Evolutionary conservation across 2,888 invertebrate species (phyloP).

Genomic region (Lasius platythorax): DNA sequence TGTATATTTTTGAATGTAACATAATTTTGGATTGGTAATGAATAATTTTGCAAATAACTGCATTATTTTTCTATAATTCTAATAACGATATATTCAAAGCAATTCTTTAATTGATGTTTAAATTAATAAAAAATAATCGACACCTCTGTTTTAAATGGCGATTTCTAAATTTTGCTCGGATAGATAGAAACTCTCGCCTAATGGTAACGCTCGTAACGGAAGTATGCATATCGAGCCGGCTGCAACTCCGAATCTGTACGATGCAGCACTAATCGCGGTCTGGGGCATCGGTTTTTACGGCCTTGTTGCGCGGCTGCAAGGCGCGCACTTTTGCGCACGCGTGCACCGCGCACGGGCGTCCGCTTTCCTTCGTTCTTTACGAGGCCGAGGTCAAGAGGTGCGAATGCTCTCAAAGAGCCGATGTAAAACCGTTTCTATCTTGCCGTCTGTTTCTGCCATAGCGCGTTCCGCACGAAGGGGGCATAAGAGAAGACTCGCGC

Average conservation of each 20-base stretch:
- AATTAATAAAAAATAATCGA: background rate
- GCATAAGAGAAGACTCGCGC: background rate
- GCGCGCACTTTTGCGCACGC: conserved; percentile 49
- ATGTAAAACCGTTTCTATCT: conserved; percentile 73
- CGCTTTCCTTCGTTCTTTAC: conserved; percentile 80
- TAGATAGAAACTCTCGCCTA: background rate
- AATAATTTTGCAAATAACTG: too few species aligned
- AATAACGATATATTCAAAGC: background rate
- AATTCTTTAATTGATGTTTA: background rate
- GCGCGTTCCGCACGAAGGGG: background rate
- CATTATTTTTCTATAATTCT: too few species aligned
- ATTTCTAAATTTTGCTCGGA: conserved; percentile 16
- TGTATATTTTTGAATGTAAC: too few species aligned
- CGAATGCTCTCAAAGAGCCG: conserved; percentile 81
- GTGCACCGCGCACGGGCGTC: conserved; percentile 69
- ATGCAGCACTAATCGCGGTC: conserved; percentile 42
- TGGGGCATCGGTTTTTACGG: conserved; percentile 37
- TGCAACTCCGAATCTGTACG: conserved; percentile 37
- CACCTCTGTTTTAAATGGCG: background rate
- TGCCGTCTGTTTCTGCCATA: conserved; percentile 43
- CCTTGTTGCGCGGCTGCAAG: conserved; percentile 34
- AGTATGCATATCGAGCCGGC: background rate
- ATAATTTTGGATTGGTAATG: too few species aligned
- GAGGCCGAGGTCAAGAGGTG: conserved; percentile 82
- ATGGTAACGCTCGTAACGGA: background rate